Evolutionary conservation across 2,888 invertebrate species (phyloP).

Genomic region (Clusia tigrina): DNA sequence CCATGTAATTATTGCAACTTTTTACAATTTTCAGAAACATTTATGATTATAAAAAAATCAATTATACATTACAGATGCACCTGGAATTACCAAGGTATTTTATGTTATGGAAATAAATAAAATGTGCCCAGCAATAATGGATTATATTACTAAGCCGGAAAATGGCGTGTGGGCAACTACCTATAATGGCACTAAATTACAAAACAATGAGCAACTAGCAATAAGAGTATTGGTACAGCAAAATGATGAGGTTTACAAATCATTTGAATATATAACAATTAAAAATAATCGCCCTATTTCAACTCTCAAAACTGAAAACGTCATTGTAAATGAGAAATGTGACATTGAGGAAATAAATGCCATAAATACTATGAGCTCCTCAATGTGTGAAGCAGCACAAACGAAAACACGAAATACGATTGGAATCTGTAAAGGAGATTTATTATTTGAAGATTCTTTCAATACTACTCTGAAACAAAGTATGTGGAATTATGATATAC

Average conservation of each 20-base stretch:
- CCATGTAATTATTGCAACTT: neutral
- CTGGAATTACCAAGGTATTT: constrained; percentile 46
- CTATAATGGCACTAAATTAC: constrained; percentile 35
- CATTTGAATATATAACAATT: neutral
- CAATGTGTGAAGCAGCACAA: neutral
- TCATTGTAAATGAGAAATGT: neutral
- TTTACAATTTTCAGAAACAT: neutral
- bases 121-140: constrained; percentile 47
- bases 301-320: too few relatives aligned
- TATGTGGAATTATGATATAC: constrained; percentile 70
- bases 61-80: constrained; percentile 41
- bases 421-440: constrained; percentile 64
- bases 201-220: constrained; percentile 45
- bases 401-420: neutral
- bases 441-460: constrained; percentile 73
- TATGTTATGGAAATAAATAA: constrained; percentile 49
- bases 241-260: constrained; percentile 33
- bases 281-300: neutral
- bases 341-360: neutral
- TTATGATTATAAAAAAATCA: neutral
- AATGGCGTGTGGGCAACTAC: constrained; percentile 42
- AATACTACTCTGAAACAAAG: constrained; percentile 47
- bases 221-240: constrained; percentile 49
- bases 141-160: constrained; percentile 41
- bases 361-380: neutral